phyloP scores from a whole-genome alignment of 2,113 vertebrate genomes.

The Spermophilus dauricus region DNA sequence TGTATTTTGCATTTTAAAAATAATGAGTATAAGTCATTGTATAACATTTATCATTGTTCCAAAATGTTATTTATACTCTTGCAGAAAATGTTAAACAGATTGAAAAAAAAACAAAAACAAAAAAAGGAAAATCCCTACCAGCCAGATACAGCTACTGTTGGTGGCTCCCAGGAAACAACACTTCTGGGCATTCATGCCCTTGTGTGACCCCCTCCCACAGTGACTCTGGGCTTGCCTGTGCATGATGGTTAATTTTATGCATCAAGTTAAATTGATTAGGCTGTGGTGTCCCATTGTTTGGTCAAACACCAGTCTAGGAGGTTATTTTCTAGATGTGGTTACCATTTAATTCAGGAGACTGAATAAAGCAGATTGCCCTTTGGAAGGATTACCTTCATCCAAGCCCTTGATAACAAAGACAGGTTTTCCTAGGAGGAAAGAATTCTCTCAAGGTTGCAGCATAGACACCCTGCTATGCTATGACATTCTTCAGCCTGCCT shows the following conservation, averaged over 20 bases:
- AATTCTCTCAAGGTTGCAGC: background rate
- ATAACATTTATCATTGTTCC: conserved; percentile 43
- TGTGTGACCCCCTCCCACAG: background rate
- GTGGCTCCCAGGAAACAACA: background rate
- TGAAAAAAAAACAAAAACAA: background rate
- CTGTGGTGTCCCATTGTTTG: background rate
- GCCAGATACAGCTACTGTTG: background rate
- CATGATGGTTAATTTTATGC: background rate
- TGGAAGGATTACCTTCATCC: background rate
- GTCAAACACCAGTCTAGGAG: background rate
- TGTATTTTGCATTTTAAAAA: conserved; percentile 34
- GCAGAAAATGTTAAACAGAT: conserved; percentile 50
- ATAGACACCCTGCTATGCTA: background rate
- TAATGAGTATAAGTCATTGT: conserved; percentile 42
- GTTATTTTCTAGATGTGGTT: background rate
- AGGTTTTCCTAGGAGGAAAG: background rate
- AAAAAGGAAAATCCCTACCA: background rate
- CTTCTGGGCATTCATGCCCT: background rate
- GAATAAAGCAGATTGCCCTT: background rate
- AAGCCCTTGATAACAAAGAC: background rate
- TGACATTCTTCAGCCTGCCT: background rate
- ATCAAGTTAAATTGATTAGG: background rate
- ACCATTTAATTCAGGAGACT: conserved; percentile 13
- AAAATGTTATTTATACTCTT: conserved; percentile 42
- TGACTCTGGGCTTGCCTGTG: background rate